Conservation (phyloP, 30 jellyfish, hydroid and myxozoan genomes). For the Haliclystus octoradiatus region DNA sequence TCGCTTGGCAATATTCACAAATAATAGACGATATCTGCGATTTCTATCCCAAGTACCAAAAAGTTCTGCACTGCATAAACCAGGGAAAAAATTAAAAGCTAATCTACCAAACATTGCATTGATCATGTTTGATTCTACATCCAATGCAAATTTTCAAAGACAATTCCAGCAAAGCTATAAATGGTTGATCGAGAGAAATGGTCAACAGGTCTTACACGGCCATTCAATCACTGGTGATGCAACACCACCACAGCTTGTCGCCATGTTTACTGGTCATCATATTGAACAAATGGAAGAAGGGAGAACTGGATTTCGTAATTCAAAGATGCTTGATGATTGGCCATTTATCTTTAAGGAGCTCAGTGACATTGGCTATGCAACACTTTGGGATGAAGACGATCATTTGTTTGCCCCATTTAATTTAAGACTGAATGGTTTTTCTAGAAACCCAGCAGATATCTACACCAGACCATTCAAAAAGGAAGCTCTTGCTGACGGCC, state of each 20-base stretch:
- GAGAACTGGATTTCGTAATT: too few species aligned
- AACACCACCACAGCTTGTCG: slow-evolving; percentile 60
- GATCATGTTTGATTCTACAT: slow-evolving; percentile 48
- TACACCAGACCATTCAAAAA: slow-evolving; percentile 11
- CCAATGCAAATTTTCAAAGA: slow-evolving; percentile 45
- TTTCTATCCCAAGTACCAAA: background rate
- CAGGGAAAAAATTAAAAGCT: too few species aligned
- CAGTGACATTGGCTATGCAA: slow-evolving; percentile 2
- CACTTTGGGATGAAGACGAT: slow-evolving; percentile 14
- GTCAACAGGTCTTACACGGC: slow-evolving; percentile 18
- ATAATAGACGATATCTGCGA: background rate
- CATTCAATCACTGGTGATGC: slow-evolving; percentile 71
- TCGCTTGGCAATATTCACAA: background rate
- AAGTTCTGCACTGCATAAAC: too few species aligned
- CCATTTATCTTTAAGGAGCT: slow-evolving; percentile 13
- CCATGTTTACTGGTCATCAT: slow-evolving; percentile 51
- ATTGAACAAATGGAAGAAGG: background rate
- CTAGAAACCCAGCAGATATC: slow-evolving; percentile 4
- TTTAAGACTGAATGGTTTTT: slow-evolving; percentile 11
- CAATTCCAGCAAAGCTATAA: slow-evolving; percentile 12
- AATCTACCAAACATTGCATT: slow-evolving; percentile 32
- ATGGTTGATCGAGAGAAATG: background rate
- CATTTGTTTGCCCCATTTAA: slow-evolving; percentile 11
- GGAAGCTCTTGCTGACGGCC: background rate
- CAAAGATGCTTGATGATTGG: too few species aligned